These are phyloP conservation scores for Bucorvus abyssinicus DNA, from an alignment of 2,797 vertebrate species.

Conservation along the genomic window DNA sequence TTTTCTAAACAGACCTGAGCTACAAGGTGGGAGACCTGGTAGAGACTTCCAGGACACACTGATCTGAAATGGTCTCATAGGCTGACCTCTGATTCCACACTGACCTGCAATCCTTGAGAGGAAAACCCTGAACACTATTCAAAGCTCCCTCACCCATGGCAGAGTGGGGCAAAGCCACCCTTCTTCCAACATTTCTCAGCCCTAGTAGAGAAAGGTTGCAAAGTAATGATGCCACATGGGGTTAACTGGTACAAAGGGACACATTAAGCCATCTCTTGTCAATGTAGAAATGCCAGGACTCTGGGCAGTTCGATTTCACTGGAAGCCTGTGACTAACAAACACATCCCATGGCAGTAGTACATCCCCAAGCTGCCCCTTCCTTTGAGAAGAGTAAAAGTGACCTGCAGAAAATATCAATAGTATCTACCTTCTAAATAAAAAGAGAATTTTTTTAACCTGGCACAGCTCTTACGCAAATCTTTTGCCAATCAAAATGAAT, in stretches of 20 bases:
- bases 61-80: neutral
- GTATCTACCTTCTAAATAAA: neutral
- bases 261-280: neutral
- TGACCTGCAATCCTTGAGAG: neutral
- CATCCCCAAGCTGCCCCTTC: no score
- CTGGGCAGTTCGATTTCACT: neutral
- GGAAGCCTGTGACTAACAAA: neutral
- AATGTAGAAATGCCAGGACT: neutral
- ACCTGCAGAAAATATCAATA: neutral
- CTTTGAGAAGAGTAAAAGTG: neutral
- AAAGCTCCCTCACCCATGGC: fast-evolving
- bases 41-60: neutral
- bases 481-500: neutral
- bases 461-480: fast-evolving
- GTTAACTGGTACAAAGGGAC: neutral
- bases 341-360: neutral
- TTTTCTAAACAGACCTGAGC: neutral
- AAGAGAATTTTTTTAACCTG: neutral
- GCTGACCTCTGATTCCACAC: neutral
- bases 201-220: neutral
- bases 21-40: neutral
- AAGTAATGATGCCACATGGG: neutral
- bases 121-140: neutral
- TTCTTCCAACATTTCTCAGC: neutral
- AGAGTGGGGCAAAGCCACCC: neutral